Evolutionary conservation across 1,140 invertebrate species (phyloP).

Genomic region (Leptinotarsa lineolata): DNA sequence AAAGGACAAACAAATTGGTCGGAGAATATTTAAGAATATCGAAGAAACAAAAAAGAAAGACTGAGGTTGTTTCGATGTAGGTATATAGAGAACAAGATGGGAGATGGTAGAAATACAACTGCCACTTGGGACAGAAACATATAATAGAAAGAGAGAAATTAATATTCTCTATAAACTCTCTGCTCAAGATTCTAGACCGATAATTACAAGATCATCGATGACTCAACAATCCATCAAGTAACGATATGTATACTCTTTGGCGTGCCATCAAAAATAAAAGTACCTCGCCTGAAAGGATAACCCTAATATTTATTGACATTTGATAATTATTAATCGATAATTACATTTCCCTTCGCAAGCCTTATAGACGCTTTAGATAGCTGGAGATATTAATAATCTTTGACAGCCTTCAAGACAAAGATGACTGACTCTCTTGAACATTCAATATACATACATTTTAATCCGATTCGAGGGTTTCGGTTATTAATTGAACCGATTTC

Average conservation of each 20-base stretch:
- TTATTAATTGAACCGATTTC: conserved; percentile 10
- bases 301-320: conserved; percentile 30
- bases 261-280: conserved; percentile 15
- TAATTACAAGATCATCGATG: background rate
- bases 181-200: background rate
- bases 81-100: too few species aligned
- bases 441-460: conserved; percentile 24
- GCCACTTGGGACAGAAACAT: too few species aligned
- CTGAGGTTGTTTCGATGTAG: too few species aligned
- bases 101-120: too few species aligned
- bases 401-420: conserved; percentile 30
- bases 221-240: background rate
- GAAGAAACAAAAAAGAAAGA: too few species aligned
- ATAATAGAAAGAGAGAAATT: too few species aligned
- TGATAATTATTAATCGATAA: conserved; percentile 32
- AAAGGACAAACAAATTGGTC: too few species aligned
- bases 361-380: conserved; percentile 23
- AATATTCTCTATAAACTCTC: too few species aligned
- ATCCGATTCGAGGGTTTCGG: conserved; percentile 20
- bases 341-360: conserved; percentile 21
- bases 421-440: conserved; percentile 3
- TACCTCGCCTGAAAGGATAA: conserved; percentile 12
- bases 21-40: too few species aligned
- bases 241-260: background rate
- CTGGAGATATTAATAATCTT: conserved; percentile 31